These are phyloP conservation scores for Spisula subtruncata DNA, from an alignment of 2,888 invertebrate genomes.

Conservation along the genomic window DNA sequence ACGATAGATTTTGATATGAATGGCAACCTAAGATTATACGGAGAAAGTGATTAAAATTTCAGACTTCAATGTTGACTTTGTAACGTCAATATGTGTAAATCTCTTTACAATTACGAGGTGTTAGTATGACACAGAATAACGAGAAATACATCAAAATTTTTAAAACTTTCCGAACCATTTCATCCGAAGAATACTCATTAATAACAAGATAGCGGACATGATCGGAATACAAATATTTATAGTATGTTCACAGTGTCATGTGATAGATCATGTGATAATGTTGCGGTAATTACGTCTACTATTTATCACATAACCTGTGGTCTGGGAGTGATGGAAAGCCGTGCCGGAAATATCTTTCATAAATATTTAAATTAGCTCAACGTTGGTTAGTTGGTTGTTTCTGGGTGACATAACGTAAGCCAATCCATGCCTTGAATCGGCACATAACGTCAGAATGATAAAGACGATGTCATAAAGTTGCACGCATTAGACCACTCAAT, in stretches of 20 bases:
- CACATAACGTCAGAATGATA: no score
- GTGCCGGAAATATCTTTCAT: no score
- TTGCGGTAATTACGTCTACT: no score
- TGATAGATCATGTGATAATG: no score
- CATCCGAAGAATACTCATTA: not conserved
- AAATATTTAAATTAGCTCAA: no score
- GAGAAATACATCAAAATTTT: not conserved
- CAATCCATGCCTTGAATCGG: no score
- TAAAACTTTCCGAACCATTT: not conserved
- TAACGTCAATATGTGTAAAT: not conserved
- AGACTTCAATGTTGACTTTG: not conserved
- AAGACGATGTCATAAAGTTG: no score
- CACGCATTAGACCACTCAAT: no score
- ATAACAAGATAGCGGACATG: not conserved
- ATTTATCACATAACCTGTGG: no score
- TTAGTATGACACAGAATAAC: not conserved
- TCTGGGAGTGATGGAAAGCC: no score
- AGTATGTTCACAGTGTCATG: not conserved
- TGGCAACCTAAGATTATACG: not conserved
- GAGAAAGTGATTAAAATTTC: not conserved
- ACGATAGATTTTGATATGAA: not conserved
- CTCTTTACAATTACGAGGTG: not conserved
- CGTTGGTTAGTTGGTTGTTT: no score
- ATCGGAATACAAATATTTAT: not conserved
- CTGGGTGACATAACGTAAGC: no score